Evolutionary conservation across 2,888 invertebrate species (phyloP).

Genomic region (Lycia hirtaria): DNA sequence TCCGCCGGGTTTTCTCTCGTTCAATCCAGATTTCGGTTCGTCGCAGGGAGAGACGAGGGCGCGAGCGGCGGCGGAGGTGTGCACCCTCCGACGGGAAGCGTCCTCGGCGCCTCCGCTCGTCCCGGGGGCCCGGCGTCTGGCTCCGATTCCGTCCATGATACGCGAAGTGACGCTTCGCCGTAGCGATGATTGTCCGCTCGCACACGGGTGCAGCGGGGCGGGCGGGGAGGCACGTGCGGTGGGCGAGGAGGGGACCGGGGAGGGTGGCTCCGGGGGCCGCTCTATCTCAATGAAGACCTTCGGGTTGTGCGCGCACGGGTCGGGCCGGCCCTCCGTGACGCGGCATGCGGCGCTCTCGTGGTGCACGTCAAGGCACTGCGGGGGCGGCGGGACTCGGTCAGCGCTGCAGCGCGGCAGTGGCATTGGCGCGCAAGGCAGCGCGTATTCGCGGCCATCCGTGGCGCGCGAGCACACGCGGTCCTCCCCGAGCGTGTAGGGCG

Average conservation of each 20-base stretch:
- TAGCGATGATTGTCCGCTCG: conserved; percentile 2
- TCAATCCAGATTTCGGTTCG: not conserved
- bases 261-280: conserved; percentile 38
- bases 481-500: conserved; percentile 39
- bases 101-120: conserved; percentile 3
- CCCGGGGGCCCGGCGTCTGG: conserved; percentile 14
- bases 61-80: conserved; percentile 32
- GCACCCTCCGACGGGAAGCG: conserved; percentile 28
- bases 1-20: not conserved
- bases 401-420: conserved; percentile 38
- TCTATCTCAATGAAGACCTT: conserved; percentile 56
- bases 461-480: conserved; percentile 52
- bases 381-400: conserved; percentile 47
- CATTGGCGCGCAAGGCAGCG: conserved; percentile 31
- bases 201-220: not conserved
- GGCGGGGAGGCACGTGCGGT: conserved; percentile 14
- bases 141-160: conserved; percentile 41
- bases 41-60: not conserved
- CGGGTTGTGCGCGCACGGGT: conserved; percentile 63
- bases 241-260: conserved; percentile 10
- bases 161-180: conserved; percentile 28
- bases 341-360: conserved; percentile 53
- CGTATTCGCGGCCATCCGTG: conserved; percentile 52
- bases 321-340: conserved; percentile 35
- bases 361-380: conserved; percentile 45